Base-by-base conservation (phyloP, 92 coral and sea anemone genomes). In the Hydrozoanthus gracilis region DNA sequence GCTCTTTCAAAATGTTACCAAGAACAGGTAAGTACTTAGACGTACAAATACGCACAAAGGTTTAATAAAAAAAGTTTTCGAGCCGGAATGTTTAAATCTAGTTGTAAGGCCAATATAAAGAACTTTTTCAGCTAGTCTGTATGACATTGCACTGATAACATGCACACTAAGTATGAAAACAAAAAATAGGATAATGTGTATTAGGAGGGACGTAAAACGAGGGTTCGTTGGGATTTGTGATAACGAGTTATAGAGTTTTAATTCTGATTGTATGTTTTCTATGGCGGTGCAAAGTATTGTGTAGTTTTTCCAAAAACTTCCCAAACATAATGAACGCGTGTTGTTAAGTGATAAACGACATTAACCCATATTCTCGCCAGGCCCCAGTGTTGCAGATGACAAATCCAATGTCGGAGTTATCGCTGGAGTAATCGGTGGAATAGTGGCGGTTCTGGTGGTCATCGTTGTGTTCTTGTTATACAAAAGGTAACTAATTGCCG, bases 371-470 rank as follows among this genome's bases (percentile, higher is more conserved):
- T 58, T 54, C 10, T 77, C 61, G 14, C 8, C 47, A 77, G 83
- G 51, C 8, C 83, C 83, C 49, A 49, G 75, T 66, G 47, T 16
- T 4, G 75, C 27, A 44, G 51, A 69, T 35, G 17, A 39, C 0
- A 66, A 35, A 27, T 85, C 79, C 18, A 84, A 48, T 44, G 86
- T 83, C 49, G 95, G 95, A 49, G 47, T 94, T 52, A 82, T 94
- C 11, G 95, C 98, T 12, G 98, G 98, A 11, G 83, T 94, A 11
- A 51, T 94, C 45, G 98, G 98, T 8, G 92, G 92, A 6, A 18
- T 94, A 27, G 83, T 92, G 51, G 85, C 92, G 44, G 89, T 92
- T 5, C 92, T 87, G 17, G 91, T 94, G 55, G 55, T 88, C 49
- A 80, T 86, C 71, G 79, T 90, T 39, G 98, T 92, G 3, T 49